Evolutionary conservation across 1,140 invertebrate species (phyloP), one percentile per base, ranked within the genome.

Genomic region (Hesperophylax magnus): DNA sequence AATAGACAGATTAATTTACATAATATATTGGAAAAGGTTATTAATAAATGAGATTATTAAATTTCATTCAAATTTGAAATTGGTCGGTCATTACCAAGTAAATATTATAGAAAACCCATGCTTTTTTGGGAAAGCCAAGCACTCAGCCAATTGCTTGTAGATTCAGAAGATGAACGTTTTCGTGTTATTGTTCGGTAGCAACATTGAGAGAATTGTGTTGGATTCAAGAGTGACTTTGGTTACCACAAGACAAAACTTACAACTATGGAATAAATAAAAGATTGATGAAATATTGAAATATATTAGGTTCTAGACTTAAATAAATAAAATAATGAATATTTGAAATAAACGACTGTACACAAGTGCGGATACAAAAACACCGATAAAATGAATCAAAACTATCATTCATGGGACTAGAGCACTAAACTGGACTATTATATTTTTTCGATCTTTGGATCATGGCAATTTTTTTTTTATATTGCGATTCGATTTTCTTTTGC

Each of bases 281-380:
- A 52, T 56, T 71, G 63, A 39, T 71, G 56, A 67, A 61, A 76
- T 56, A 47, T 1, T 47, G 39, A 47, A 58, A 69, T 54, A 77
- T 24, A 78, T 74, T 52, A 77, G 67, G 52, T 67, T 58, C 78
- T 79, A 79, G 67, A 72, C 69, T 72, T 52, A 74, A 52, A 71
- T 63, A 79, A 71, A 77, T 67, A 67, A 61, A 77, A 75, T 15
- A 47, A 77, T 61, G 14, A 34, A 79, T 58, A 58, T 78, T 27
- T 78, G 27, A 52, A 78, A 77, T 39, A 47, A 63, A 83, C 79
- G 69, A 83, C 79, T 83, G 82, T 83, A 83, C 82, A 83, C 82
- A 83, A 77, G 82, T 83, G 82, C 82, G 82, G 76, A 60, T 34
- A 81, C 78, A 83, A 79, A 71, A 53, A 83, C 82, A 83, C 77